Evolutionary conservation across 2,888 invertebrate species (phyloP).

Genomic region (Philonicus albiceps): DNA sequence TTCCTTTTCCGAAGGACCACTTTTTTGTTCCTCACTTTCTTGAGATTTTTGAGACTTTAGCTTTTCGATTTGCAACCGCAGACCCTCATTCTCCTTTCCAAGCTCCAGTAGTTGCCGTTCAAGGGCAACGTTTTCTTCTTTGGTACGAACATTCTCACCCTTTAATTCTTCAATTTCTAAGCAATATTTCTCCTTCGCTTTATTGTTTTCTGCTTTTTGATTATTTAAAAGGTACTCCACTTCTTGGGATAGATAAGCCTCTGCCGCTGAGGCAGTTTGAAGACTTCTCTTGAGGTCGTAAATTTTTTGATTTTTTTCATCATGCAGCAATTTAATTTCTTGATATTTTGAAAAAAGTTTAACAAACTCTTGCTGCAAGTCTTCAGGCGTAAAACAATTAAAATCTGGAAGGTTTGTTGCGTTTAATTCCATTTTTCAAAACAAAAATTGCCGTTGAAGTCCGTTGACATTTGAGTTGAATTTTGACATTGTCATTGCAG

Average conservation of each 20-base stretch:
- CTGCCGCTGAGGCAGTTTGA: constrained; percentile 57
- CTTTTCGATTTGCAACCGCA: not conserved
- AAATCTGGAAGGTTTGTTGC: constrained; percentile 49
- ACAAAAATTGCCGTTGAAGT: not conserved
- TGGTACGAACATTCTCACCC: constrained; percentile 7
- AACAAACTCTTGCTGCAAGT: constrained; percentile 58
- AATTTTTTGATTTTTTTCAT: constrained; percentile 58
- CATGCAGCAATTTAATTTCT: constrained; percentile 53
- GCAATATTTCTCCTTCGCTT: constrained; percentile 19
- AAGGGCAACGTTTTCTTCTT: not conserved
- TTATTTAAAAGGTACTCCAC: constrained; percentile 52
- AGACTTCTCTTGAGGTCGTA: constrained; percentile 58
- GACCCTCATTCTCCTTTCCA: not conserved
- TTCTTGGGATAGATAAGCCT: constrained; percentile 58
- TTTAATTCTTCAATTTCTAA: constrained; percentile 45
- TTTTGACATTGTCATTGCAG: not conserved
- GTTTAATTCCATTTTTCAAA: constrained; percentile 51
- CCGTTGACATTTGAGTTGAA: not conserved
- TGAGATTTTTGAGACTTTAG: not conserved
- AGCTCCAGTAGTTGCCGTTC: constrained; percentile 26
- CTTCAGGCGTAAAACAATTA: constrained; percentile 51
- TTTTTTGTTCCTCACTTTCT: not conserved
- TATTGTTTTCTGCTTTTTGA: constrained; percentile 26
- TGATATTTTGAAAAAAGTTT: constrained; percentile 54
- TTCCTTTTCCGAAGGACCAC: constrained; percentile 50